Base-by-base conservation (phyloP, 2,888 invertebrate species). In the Drosophila maculinotata region DNA sequence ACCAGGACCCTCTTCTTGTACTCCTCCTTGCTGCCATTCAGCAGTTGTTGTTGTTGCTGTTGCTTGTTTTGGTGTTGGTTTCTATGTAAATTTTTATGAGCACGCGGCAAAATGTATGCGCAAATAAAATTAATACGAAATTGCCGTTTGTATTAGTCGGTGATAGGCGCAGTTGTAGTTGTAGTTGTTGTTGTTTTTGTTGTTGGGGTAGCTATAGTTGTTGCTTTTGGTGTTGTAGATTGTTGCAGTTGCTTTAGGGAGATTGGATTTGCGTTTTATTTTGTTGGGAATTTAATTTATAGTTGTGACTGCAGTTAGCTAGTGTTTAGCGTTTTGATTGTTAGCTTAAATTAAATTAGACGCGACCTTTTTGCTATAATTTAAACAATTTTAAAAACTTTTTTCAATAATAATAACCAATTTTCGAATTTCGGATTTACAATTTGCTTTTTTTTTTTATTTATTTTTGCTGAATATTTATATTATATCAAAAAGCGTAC, bases 81-180 rank as follows among this genome's bases (percentile, higher is more conserved):
- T 85, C 86, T 87, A 86, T 87, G 88, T 88, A 86, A 76, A 82
- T 82, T 82, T 78, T 76, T 76, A 85, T 73, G 76, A 73, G 76
- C 79, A 76, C 79, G 70, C 66, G 64, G 78, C 62, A 75, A 74
- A 77, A 62, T 77, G 63, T 77, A 64, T 63, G 69, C 79, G 74
- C 85, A 82, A 87, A 82, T 84, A 79, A 81, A 87, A 85, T 82
- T 87, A 85, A 87, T 85, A 77, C 77, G 44, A 72, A 76, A 83
- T 68, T 67, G 69, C 72, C 73, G 58, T 56, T 79, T 67, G 49
- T 74, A 62, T 63, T 64, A 59, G 58, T 72, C 45, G 69, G 60
- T 65, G 62, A 63, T 69, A 64, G 72, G 63, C 51, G 69, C 54
- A 53, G 58, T 71, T 63, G 58, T 54, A 33, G 41, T 58, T 57